phyloP scores from a whole-genome alignment of 2,797 vertebrate genomes.

The Brachymystax lenok region DNA sequence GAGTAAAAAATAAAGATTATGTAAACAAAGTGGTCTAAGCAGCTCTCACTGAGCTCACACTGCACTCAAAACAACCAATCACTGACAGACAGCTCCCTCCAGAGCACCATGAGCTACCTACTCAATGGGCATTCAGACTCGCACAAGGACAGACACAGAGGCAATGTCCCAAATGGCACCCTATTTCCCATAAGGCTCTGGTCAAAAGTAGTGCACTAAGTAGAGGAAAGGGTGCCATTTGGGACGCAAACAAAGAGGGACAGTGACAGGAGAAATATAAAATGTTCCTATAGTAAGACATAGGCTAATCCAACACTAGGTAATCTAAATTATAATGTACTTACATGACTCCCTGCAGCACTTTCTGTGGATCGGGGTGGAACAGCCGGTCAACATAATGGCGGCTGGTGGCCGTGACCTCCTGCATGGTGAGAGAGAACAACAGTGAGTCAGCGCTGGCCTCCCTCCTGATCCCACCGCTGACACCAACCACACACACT shows the following conservation, averaged over 20 bases:
- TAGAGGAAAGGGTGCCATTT: not conserved
- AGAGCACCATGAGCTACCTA: not conserved
- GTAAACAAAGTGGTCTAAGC: too few relatives aligned
- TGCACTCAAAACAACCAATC: not conserved
- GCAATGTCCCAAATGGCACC: not conserved
- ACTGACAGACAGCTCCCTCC: not conserved
- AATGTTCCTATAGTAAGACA: constrained; percentile 10
- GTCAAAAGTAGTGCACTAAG: not conserved
- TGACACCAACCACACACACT: not conserved
- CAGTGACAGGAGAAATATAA: not conserved
- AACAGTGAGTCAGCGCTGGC: constrained; percentile 24
- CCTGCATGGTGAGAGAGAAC: constrained; percentile 74
- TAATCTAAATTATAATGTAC: constrained; percentile 55
- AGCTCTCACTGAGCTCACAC: not conserved
- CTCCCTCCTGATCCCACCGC: not conserved
- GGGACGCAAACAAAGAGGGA: not conserved
- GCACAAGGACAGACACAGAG: not conserved
- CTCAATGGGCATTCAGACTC: not conserved
- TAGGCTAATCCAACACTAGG: not conserved
- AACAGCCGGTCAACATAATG: constrained; percentile 99
- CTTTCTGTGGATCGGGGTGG: constrained; percentile 98
- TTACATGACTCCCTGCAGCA: constrained; percentile 99
- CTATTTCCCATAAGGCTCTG: not conserved
- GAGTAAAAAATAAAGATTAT: constrained; percentile 76
- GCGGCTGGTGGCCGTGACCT: constrained; percentile 97